Evolutionary conservation across 2,797 vertebrate genomes (phyloP), one percentile per base, ranked within the genome.

Genomic region (Gobio occitaniae): DNA sequence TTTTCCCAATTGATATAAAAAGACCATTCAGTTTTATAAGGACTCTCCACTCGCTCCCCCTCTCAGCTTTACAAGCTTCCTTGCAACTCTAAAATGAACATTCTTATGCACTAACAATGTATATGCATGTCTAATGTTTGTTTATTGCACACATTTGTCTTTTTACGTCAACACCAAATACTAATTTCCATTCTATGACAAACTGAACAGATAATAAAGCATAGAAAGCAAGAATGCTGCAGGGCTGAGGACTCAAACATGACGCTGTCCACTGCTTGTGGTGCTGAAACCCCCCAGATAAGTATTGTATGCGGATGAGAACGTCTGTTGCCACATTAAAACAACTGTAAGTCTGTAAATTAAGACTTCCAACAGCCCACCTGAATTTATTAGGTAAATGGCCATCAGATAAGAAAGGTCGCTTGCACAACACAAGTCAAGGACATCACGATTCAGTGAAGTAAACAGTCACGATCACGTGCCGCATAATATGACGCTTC

Each of bases 401-500:
- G 79, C 16, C 36, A 56, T 17, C 38, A 52, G 59, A 56, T 71
- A 84, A 85, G 78, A 89, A 87, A 92, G 89, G 90, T 84, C 86
- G 71, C 11, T 6, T 1, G 72, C 84, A 85, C 72, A 71, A 80
- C 5, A 84, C 90, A 83, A 79, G 66, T 75, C 79, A 78, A 86
- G 84, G 88, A 87, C 76, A 85, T 84, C 84, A 87, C 88, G 91
- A 86, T 90, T 90, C 89, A 89, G 50, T n/a, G 17, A 87, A 79
- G 78, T 84, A 48, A 52, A 86, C 77, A 13, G 76, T 56, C 66
- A 77, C 76, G 87, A 76, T 12, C 88, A 88, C 82, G 86, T 77
- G 86, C 88, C 88, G 89, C 90, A 77, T 25, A 90, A 88, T 82
- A 89, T 2, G 76, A 89, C 86, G 82, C 91, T 87, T 92, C 90